Base-by-base conservation (phyloP, 2,113 vertebrate species). In the Chunga burmeisteri region DNA sequence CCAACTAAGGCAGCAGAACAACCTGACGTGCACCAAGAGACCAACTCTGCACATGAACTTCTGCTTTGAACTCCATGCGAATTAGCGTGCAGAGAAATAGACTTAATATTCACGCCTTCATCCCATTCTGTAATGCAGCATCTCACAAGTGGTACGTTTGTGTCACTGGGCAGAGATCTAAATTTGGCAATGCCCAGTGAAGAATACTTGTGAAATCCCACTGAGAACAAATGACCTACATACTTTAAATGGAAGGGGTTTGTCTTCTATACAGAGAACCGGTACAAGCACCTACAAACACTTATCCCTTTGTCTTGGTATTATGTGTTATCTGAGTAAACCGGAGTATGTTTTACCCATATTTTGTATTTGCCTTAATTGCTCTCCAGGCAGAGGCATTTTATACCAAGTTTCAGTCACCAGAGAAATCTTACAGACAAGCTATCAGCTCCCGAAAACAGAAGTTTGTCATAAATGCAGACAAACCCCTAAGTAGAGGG, bases 371-470 rank as follows among this genome's bases (percentile, higher is more conserved):
- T 84, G 58, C 66, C 50, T 87, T 88, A 75, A 94, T 50, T 82
- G 73, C 53, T 92, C 93, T 95, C 80, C 75, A 92, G 88, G 68
- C 91, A 95, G 72, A 92, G 52, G 53, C 44, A 89, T 89, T 93
- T 91, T 56, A 77, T 34, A 82, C 34, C n/a, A 25, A 61, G 42
- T 83, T 92, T 55, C 73, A 94, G 80, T 34, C 93, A 96, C 77
- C 58, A 96, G 88, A 96, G 90, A 86, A 79, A 81, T 91, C 73
- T 94, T 46, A 55, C 13, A 94, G 86, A 59, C 78, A 87, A 90
- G 70, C 85, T 53, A 74, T 65, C 78, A 86, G 86, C 83, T 94
- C 78, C 63, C 30, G 27, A 81, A 96, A 95, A 53, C 72, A 90
- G 83, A 56, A 90, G 63, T 87, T 94, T 91, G 81, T 95, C 78